phyloP scores from a whole-genome alignment of 2,113 vertebrate genomes.

The Micromys minutus region DNA sequence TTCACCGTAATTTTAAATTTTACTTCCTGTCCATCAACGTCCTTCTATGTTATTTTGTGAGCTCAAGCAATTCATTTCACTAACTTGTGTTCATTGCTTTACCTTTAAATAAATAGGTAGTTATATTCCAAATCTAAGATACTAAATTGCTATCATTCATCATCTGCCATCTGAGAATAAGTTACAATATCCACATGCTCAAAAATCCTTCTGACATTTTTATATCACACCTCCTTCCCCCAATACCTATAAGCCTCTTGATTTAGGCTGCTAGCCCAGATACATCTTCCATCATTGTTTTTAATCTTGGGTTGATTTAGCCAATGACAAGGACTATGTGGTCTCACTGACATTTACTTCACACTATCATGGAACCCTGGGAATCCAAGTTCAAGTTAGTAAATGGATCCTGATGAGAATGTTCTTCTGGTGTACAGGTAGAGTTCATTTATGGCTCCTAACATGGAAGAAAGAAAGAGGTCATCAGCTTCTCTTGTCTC shows the following conservation, averaged over 20 bases:
- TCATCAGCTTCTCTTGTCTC: background rate
- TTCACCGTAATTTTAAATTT: constrained; percentile 40
- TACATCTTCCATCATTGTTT: background rate
- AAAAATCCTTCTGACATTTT: background rate
- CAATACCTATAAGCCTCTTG: background rate
- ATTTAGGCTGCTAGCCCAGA: background rate
- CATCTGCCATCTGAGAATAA: background rate
- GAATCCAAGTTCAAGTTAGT: background rate
- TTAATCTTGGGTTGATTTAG: background rate
- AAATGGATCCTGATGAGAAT: background rate
- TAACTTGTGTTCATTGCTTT: background rate
- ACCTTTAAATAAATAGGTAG: background rate
- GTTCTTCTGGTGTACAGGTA: background rate
- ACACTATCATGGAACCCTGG: background rate
- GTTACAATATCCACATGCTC: background rate
- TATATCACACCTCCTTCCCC: background rate
- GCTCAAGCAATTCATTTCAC: background rate
- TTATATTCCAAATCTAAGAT: background rate
- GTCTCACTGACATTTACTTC: background rate
- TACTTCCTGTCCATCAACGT: background rate
- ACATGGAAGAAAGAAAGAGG: background rate
- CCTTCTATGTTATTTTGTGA: background rate
- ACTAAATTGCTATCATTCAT: background rate
- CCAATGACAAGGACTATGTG: background rate
- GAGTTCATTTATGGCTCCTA: background rate